Base-by-base conservation (phyloP, 2,888 invertebrate genomes). In the Margaritifera margaritifera region DNA sequence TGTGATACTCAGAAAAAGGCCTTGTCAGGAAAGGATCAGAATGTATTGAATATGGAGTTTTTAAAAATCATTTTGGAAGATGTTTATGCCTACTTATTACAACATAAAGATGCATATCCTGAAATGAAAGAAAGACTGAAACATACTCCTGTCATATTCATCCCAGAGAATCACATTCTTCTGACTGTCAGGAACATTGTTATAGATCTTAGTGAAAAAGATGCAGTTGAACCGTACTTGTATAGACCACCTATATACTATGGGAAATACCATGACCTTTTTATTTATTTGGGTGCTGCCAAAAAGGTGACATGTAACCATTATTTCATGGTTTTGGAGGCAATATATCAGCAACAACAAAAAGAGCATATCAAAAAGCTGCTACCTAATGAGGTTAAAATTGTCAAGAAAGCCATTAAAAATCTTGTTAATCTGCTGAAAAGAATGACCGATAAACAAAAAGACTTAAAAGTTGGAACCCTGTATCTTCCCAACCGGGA, bases 131-230 rank as follows among this genome's bases (percentile, higher is more conserved):
- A 53, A 22, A 42, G 55, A 15, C 54, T 75, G 15, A 6, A 20
- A 22, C 6, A 60, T 8, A 52, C 57, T 22, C 68, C 66, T 31
- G 54, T 62, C 0, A 56, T 76, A n/a, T 69, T 64, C 24, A 64
- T 71, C n/a, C 66, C 61, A 25, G 72, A 69, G 22, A 68, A 72
- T 42, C 55, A 31, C 4, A 25, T 53, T 6, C 56, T 80, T 42
- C 74, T 77, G 15, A 52, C 59, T 51, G 68, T 83, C 24, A 66
- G 59, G 1, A 64, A 71, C 25, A 77, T 81, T 11, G 79, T 81
- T n/a, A 63, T 31, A 5, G 31, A 31, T 5, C 6, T 31, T 5
- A 31, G 56, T 1, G 57, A 66, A 8, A 5, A 50, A 22, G 58
- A 64, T 22, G 52, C 58, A 42, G 69, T 72, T 20, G 63, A 52